Evolutionary conservation across 2,797 vertebrate genomes (phyloP), one percentile per base, ranked within the genome.

Genomic region (Platalea minor): DNA sequence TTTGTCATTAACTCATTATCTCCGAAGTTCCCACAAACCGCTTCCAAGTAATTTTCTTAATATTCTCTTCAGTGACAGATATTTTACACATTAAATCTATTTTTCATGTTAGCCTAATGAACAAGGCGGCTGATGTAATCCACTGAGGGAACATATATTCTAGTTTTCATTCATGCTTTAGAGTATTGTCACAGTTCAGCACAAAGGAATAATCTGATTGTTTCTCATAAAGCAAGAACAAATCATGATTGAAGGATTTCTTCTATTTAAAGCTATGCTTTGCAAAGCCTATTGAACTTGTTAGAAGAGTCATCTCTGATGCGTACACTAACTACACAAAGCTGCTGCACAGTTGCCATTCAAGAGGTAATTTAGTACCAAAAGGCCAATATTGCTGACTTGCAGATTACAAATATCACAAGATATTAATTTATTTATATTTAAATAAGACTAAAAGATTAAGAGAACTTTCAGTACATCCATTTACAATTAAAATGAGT

Each of bases 161-260:
- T 60, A 76, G 91, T 96, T 96, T 97, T 97, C 93, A 97, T 98
- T 98, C 95, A 97, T 93, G 91, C 92, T 96, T 94, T 87, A 65
- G 88, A 77, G 56, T 67, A 72, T 91, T 95, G 93, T 94, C 93
- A 90, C 69, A 64, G 75, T 56, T 60, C 24, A 77, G 70, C 88
- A 86, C 93, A 93, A 94, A 96, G 84, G 75, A 77, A 65, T 91
- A 93, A 96, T 92, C 79, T 94, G 78, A 94, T 97, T 94, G 84
- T 91, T 95, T 95, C 88, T 92, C 80, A 74, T 95, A 79, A 60
- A 88, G 90, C 88, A 95, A 95, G 94, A 94, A 84, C 60, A 82
- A 85, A 79, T 85, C 17, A 26, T 67, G 84, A 96, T 35, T 78
- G 96, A 97, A 96, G 93, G 95, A 93, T 91, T 92, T 83, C 91